Evolutionary conservation across 2,113 vertebrate genomes (phyloP).

Genomic region (Catharus minimus): DNA sequence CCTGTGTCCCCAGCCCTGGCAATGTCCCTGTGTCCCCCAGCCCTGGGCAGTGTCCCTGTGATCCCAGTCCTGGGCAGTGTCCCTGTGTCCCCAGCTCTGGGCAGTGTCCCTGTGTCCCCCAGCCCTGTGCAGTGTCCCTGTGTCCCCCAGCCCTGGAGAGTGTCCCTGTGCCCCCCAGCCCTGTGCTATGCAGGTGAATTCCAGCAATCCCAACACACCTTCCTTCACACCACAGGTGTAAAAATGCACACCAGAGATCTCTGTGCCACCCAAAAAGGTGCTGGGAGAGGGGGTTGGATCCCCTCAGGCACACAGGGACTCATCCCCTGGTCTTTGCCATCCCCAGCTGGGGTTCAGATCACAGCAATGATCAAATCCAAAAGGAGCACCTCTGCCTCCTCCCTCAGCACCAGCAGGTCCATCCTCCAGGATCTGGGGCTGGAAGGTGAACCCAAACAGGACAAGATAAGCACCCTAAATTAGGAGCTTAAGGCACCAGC

Average conservation of each 20-base stretch:
- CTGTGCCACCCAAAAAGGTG: background rate
- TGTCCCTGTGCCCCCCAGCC: background rate
- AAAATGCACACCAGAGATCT: background rate
- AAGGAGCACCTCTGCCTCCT: background rate
- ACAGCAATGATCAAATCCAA: background rate
- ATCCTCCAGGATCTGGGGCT: background rate
- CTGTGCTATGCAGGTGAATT: fast-evolving
- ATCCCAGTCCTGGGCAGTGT: too few species aligned
- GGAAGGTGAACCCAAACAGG: background rate
- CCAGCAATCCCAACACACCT: background rate
- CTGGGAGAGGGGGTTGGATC: background rate
- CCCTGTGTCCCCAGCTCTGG: too few species aligned
- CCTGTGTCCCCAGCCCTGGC: too few species aligned
- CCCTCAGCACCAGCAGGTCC: background rate
- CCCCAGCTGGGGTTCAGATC: background rate
- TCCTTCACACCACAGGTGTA: background rate
- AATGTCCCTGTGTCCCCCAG: too few species aligned
- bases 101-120: too few species aligned
- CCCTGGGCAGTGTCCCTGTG: too few species aligned
- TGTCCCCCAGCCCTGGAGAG: background rate
- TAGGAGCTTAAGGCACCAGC: background rate
- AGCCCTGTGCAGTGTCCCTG: too few species aligned
- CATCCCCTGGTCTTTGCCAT: background rate
- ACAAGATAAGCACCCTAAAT: background rate
- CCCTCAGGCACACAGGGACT: too few species aligned